Evolutionary conservation across 2,888 invertebrate species (phyloP).

Genomic region (Furcula furcula): DNA sequence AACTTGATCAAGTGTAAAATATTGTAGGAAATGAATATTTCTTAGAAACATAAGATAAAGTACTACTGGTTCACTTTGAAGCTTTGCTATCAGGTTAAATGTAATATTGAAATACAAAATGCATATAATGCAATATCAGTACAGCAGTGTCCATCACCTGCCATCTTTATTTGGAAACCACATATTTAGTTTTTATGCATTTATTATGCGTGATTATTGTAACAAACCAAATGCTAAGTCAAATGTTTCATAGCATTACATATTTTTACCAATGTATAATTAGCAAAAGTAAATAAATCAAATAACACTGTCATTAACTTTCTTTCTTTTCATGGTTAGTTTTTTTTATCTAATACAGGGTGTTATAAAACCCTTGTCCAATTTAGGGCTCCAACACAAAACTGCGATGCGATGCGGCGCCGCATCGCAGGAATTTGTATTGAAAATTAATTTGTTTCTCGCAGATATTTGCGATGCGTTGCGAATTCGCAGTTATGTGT

Average conservation of each 20-base stretch:
- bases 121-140: conserved; percentile 44
- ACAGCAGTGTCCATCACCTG: conserved; percentile 31
- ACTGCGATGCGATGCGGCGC: no score
- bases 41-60: conserved; percentile 76
- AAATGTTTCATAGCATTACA: conserved; percentile 78
- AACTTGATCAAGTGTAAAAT: conserved; percentile 73
- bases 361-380: no score
- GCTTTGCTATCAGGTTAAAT: conserved; percentile 58
- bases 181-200: conserved; percentile 50
- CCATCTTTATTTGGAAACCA: conserved; percentile 40
- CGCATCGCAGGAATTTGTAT: no score
- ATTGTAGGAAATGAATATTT: conserved; percentile 74
- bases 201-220: conserved; percentile 60
- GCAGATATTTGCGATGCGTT: no score
- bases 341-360: no score
- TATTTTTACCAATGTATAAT: conserved; percentile 80
- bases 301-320: conserved; percentile 62
- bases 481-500: no score
- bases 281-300: conserved; percentile 81
- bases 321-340: conserved; percentile 17
- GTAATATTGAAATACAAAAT: conserved; percentile 39
- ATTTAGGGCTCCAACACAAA: no score
- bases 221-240: conserved; percentile 76
- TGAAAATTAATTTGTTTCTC: no score
- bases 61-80: conserved; percentile 67